Percentiles rank a stretch among this genome's conserved stretches.
phyloP scores from a whole-genome alignment of 2,888 invertebrate genomes.

The Agrilus biguttatus region DNA sequence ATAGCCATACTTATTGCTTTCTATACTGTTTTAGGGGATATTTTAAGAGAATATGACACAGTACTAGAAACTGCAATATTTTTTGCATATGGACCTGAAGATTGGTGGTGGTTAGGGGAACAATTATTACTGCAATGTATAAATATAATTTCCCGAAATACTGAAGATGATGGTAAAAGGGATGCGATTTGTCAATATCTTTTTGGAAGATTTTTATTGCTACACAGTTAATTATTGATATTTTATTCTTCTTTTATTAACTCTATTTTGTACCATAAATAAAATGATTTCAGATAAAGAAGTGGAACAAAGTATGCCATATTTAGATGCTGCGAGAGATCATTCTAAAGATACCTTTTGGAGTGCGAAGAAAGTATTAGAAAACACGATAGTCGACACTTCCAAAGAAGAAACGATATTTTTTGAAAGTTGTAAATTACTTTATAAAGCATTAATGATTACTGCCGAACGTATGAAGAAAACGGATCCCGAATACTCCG shows the following conservation, averaged over 20 bases:
- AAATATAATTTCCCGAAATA: conserved; percentile 31
- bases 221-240: conserved; percentile 34
- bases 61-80: conserved; percentile 31
- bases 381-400: conserved; percentile 2
- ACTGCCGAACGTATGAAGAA: conserved; percentile 28
- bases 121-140: conserved; percentile 36
- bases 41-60: conserved; percentile 21
- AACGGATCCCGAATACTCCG: conserved; percentile 31
- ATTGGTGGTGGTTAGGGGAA: conserved; percentile 43
- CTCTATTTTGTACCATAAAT: conserved; percentile 2
- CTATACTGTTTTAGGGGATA: conserved; percentile 8
- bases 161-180: conserved; percentile 35
- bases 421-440: conserved; percentile 30
- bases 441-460: conserved; percentile 31
- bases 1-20: no score
- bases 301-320: conserved; percentile 15
- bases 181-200: conserved; percentile 37
- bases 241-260: neutral
- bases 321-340: conserved; percentile 16
- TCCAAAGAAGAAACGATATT: conserved; percentile 29
- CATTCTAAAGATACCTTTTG: conserved; percentile 26
- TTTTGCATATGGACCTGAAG: conserved; percentile 29
- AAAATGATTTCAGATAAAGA: conserved; percentile 14
- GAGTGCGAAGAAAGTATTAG: conserved; percentile 24
- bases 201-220: conserved; percentile 38